Evolutionary conservation across 2,113 vertebrate species (phyloP).

Genomic region (Neomonachus schauinslandi): DNA sequence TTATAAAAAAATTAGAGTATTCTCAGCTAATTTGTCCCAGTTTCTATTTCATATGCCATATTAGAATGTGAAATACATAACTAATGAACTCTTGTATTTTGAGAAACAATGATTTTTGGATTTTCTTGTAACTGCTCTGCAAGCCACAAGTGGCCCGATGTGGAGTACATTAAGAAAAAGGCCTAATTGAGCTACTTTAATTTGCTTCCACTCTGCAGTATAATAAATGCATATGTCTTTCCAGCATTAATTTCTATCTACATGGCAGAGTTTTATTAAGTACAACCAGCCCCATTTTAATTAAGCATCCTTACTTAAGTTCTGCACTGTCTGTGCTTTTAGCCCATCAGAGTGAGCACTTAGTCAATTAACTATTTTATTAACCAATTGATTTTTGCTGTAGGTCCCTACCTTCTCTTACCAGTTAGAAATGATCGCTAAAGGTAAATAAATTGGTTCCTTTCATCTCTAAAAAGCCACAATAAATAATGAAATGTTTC

Average conservation of each 20-base stretch:
- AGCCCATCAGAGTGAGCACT: conserved; percentile 82
- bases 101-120: conserved; percentile 42
- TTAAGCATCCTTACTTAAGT: conserved; percentile 81
- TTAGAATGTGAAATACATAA: neutral
- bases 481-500: conserved; percentile 86
- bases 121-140: neutral
- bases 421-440: conserved; percentile 81
- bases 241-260: conserved; percentile 76
- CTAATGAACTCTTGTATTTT: conserved; percentile 5
- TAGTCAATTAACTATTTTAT: conserved; percentile 91
- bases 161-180: conserved; percentile 59
- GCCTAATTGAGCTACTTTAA: conserved; percentile 65
- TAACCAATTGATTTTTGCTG: conserved; percentile 87
- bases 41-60: conserved; percentile 35
- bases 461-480: conserved; percentile 85
- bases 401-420: conserved; percentile 82
- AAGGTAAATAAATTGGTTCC: conserved; percentile 84
- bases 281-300: conserved; percentile 79
- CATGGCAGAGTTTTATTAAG: conserved; percentile 78
- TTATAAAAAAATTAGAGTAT: neutral
- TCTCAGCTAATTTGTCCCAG: neutral
- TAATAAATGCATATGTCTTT: conserved; percentile 71
- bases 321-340: conserved; percentile 83
- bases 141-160: neutral
- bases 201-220: conserved; percentile 71